Evolutionary conservation across 2,113 vertebrate species (phyloP), one percentile per base, ranked within the genome.

Genomic region (Taurulus bubalis): DNA sequence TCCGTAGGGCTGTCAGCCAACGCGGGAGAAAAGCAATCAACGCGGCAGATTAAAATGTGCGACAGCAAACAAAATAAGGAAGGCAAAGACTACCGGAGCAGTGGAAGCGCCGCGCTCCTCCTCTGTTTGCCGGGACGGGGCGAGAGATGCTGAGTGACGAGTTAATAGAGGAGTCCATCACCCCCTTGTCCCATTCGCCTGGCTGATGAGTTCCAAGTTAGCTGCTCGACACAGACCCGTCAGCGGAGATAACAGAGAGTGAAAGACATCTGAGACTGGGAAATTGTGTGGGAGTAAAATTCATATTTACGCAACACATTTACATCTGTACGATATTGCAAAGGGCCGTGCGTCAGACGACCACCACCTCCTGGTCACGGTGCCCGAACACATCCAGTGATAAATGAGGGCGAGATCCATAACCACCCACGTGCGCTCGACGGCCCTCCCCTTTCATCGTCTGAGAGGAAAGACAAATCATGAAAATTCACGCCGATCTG

Each of bases 11-110:
- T 51, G 85, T 84, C 85, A 71, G 88, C 88, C 89, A 81, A 80
- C 26, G 77, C 64, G 34, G 84, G 67, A 12, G 16, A 66, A 85
- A 92, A 93, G 90, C 87, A 90, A 93, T 93, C 90, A 92, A 79
- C 0, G 1, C 34, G 38, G 70, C 79, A 87, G 81, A 91, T 93
- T 90, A 90, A 86, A 91, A 87, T 66, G 74, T 71, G 79, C 38
- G 22, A 85, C 79, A 60, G 90, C 90, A 92, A 90, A 93, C 88
- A 89, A 65, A 87, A 82, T 73, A 28, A 80, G 75, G 81, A 81
- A 81, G 84, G 72, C 42, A 63, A 82, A 75, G 83, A 80, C 80
- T 78, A 67, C 73, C 42, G 71, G 74, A 66, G 67, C 53, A 36
- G 53, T 8, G 6, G 24, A 58, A 55, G 58, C 67, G n/a, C 22